Evolutionary conservation across 2,888 invertebrate genomes (phyloP).

Genomic region (Lasius platythorax): DNA sequence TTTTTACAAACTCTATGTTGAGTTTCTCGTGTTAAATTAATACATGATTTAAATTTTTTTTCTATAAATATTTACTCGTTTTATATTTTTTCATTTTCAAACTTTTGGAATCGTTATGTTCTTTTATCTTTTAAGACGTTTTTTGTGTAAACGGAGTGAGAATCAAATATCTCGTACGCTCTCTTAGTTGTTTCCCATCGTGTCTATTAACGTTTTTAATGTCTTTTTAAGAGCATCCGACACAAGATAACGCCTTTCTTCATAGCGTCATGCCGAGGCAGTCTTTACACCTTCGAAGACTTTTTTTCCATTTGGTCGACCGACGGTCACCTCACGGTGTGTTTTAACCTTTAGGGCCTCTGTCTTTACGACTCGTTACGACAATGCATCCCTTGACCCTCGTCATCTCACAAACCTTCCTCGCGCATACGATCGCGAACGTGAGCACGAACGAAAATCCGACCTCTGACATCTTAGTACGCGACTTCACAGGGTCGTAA

Average conservation of each 20-base stretch:
- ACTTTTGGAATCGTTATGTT: not conserved
- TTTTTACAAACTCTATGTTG: not conserved
- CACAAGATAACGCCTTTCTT: conserved; percentile 25
- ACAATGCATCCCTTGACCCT: conserved; percentile 67
- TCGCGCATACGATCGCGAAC: conserved; percentile 28
- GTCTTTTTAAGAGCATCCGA: conserved; percentile 38
- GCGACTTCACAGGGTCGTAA: conserved; percentile 43
- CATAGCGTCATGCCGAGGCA: conserved; percentile 40
- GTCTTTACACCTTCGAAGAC: conserved; percentile 36
- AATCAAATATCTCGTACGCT: not conserved
- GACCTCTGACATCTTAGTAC: conserved; percentile 29
- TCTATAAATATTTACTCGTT: not conserved
- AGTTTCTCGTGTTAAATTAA: not conserved
- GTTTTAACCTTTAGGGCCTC: conserved; percentile 60
- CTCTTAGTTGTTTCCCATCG: not conserved
- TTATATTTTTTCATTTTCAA: not conserved
- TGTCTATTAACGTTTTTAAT: conserved; percentile 36
- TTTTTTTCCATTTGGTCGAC: conserved; percentile 24
- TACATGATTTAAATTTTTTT: not conserved
- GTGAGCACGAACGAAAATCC: conserved; percentile 4
- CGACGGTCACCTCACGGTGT: conserved; percentile 51
- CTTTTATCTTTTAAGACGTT: not conserved
- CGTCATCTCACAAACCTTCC: conserved; percentile 43
- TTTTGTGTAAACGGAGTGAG: not conserved
- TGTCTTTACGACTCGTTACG: conserved; percentile 65